Percentiles rank a stretch among this genome's conserved stretches.
Conservation (phyloP, 2,888 invertebrate species). For the Tetanocera ferruginea region DNA sequence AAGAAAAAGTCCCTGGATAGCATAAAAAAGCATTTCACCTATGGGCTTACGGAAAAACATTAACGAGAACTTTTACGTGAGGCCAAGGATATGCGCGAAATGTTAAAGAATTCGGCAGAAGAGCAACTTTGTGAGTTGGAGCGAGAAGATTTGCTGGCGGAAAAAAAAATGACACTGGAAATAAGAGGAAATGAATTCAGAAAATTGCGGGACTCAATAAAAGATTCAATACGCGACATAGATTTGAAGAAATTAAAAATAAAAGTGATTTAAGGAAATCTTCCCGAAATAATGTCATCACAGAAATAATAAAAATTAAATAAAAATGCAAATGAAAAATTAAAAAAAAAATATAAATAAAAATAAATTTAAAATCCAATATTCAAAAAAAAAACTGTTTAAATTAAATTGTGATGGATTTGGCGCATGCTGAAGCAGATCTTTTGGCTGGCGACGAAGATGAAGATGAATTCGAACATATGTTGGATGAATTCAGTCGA, state of each 20-base stretch:
- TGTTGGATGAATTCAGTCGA: constrained; percentile 64
- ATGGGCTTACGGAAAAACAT: constrained; percentile 40
- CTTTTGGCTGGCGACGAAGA: no score
- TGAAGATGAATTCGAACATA: constrained; percentile 68
- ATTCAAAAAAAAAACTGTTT: no score
- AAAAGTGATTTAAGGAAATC: no score
- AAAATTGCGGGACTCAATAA: constrained; percentile 29
- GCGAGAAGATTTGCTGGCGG: neutral
- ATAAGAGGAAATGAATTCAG: constrained; percentile 37
- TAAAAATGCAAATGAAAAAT: no score
- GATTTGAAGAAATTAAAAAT: no score
- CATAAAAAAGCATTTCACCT: constrained; percentile 66
- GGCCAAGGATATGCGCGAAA: constrained; percentile 50
- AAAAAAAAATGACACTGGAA: constrained; percentile 42
- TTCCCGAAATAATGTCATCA: no score
- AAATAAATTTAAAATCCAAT: no score
- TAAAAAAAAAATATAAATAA: no score
- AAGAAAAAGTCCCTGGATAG: constrained; percentile 68
- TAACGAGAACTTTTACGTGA: constrained; percentile 49
- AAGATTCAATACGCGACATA: neutral
- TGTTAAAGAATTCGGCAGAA: constrained; percentile 34
- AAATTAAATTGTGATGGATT: constrained; percentile 59
- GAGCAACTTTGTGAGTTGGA: neutral
- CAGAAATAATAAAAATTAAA: no score
- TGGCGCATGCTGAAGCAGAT: no score